phyloP scores from a whole-genome alignment of 2,797 vertebrate genomes.

The Bryconaethiops microstoma region DNA sequence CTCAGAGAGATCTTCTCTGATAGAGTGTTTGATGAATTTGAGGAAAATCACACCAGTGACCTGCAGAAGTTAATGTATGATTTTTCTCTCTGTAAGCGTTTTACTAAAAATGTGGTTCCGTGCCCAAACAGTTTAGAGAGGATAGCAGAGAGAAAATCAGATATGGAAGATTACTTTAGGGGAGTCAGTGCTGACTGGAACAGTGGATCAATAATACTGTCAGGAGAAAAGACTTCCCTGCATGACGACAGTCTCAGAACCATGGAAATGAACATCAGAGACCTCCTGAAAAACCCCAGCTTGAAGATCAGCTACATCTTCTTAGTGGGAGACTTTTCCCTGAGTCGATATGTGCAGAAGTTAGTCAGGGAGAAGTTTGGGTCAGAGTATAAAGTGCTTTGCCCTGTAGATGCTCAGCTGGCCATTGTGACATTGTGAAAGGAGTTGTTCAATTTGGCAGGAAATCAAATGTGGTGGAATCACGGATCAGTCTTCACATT shows the following conservation, averaged over 20 bases:
- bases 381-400: constrained; percentile 16
- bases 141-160: constrained; percentile 29
- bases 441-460: constrained; percentile 36
- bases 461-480: constrained; percentile 25
- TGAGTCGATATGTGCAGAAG: constrained; percentile 50
- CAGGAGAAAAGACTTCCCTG: constrained; percentile 54
- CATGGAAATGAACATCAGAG: background rate
- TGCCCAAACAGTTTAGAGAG: constrained; percentile 57
- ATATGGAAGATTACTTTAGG: constrained; percentile 39
- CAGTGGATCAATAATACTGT: constrained; percentile 58
- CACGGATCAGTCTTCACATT: constrained; percentile 6
- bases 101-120: constrained; percentile 15
- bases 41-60: constrained; percentile 20
- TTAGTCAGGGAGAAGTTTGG: constrained; percentile 37
- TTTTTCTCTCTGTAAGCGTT: constrained; percentile 57
- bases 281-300: constrained; percentile 51
- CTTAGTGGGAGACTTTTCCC: constrained; percentile 61
- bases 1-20: constrained; percentile 52
- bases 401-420: constrained; percentile 27
- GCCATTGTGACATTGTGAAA: constrained; percentile 18
- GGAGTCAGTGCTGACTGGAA: constrained; percentile 31
- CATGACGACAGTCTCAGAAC: constrained; percentile 45
- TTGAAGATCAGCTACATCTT: constrained; percentile 52
- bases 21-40: constrained; percentile 52
- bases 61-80: constrained; percentile 58